Percentiles rank a stretch among this genome's conserved stretches.
These are phyloP conservation scores for Limnephilus rhombicus DNA, from an alignment of 2,888 invertebrate genomes.

Conservation along the genomic window DNA sequence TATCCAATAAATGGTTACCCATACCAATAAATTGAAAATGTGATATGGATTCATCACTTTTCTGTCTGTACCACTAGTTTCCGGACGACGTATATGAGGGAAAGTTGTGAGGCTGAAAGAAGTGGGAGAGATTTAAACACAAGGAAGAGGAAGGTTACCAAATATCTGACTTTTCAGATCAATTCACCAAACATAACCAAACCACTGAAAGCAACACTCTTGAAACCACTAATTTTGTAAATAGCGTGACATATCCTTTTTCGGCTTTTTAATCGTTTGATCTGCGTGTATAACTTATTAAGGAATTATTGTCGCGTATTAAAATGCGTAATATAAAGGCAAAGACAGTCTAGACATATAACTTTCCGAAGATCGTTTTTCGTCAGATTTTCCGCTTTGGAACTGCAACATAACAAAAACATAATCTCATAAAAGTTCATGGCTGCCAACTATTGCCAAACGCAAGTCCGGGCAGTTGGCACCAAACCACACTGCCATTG, in stretches of 20 bases:
- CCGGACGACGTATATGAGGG: no score
- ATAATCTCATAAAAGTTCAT: conserved; percentile 22
- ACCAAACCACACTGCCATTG: neutral
- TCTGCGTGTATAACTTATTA: neutral
- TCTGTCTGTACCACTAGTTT: no score
- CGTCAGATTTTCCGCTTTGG: neutral
- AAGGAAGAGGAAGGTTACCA: no score
- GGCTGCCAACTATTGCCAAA: conserved; percentile 21
- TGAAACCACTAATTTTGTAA: neutral
- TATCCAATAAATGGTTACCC: no score
- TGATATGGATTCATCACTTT: no score
- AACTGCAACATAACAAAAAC: conserved; percentile 19
- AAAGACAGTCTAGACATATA: conserved; percentile 30
- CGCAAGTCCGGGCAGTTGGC: neutral
- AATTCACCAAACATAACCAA: no score
- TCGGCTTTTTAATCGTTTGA: neutral
- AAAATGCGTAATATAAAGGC: neutral
- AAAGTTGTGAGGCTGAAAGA: no score
- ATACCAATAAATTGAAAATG: no score
- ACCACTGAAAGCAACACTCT: no score
- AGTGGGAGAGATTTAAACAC: no score
- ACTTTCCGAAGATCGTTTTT: neutral
- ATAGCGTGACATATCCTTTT: neutral
- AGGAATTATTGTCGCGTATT: conserved; percentile 18
- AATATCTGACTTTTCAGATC: no score